A percentile compares a stretch with the other conserved stretches of the same genome.
phyloP scores from a whole-genome alignment of 2,888 invertebrate genomes.

The Podotricha telesiphe region DNA sequence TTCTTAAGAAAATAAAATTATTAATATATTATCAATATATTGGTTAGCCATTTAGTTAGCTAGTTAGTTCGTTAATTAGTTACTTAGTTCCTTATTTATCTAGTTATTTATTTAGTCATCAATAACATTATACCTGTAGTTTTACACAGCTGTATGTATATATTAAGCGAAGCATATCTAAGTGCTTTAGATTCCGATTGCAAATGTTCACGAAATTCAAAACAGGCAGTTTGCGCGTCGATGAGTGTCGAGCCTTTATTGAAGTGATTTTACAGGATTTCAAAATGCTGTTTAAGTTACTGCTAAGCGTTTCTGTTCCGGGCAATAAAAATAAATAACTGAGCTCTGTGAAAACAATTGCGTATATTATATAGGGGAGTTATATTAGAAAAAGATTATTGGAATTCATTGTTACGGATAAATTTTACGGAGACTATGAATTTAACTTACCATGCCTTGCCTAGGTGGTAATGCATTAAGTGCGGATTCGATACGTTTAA shows the following conservation, averaged over 20 bases:
- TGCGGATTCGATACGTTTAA: too few species aligned
- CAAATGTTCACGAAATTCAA: slow-evolving; percentile 79
- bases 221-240: slow-evolving; percentile 75
- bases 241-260: slow-evolving; percentile 68
- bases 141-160: slow-evolving; percentile 50
- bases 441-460: too few species aligned
- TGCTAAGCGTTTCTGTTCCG: slow-evolving; percentile 23
- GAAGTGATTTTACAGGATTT: slow-evolving; percentile 63
- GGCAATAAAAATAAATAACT: slow-evolving; percentile 27
- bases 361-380: slow-evolving; percentile 1
- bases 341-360: slow-evolving; percentile 4
- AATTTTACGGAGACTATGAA: too few species aligned
- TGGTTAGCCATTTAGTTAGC: too few species aligned
- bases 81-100: too few species aligned
- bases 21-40: too few species aligned
- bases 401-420: neutral
- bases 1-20: too few species aligned
- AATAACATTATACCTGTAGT: neutral
- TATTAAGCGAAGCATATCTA: slow-evolving; percentile 68
- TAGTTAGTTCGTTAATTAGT: too few species aligned
- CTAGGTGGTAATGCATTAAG: too few species aligned
- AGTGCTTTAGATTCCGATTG: slow-evolving; percentile 73
- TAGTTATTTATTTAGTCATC: neutral
- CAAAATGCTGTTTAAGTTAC: slow-evolving; percentile 44
- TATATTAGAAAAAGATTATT: neutral